Percentiles rank a stretch among this genome's conserved stretches.
phyloP scores from a whole-genome alignment of 2,113 vertebrate species.

The Orthochromis malagaraziensis region DNA sequence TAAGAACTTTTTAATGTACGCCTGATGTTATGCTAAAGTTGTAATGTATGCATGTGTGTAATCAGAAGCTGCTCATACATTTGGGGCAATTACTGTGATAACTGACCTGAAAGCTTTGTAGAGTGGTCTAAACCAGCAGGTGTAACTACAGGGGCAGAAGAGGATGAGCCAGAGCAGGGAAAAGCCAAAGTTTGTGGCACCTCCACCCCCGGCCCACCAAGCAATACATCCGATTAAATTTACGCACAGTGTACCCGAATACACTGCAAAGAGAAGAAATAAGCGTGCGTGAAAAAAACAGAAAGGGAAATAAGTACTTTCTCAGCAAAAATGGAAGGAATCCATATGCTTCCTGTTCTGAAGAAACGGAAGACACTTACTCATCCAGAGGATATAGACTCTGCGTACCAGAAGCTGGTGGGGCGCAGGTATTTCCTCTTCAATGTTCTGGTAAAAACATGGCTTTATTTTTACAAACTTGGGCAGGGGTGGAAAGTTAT shows the following conservation, averaged over 20 bases:
- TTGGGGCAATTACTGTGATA: neutral
- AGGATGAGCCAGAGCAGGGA: constrained; percentile 87
- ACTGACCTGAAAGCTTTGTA: constrained; percentile 94
- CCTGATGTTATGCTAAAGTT: neutral
- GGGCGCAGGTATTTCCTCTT: constrained; percentile 84
- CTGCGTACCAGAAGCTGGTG: constrained; percentile 82
- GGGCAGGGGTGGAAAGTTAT: constrained; percentile 92
- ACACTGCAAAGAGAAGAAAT: constrained; percentile 71
- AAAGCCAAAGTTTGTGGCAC: constrained; percentile 79
- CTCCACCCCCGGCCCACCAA: constrained; percentile 85
- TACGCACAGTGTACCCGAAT: constrained; percentile 77
- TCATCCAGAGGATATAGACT: constrained; percentile 89
- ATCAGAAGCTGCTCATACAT: neutral
- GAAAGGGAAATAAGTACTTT: neutral
- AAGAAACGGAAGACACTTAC: constrained; percentile 66
- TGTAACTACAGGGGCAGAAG: constrained; percentile 86
- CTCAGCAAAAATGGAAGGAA: neutral
- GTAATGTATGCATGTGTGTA: neutral
- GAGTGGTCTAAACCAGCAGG: constrained; percentile 90
- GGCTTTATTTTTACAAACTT: constrained; percentile 83
- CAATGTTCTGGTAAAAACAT: constrained; percentile 93
- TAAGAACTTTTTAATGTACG: neutral
- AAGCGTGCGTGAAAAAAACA: neutral
- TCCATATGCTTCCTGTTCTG: neutral
- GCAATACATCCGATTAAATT: constrained; percentile 88